These are phyloP conservation scores for Cheirogaleus major DNA, from an alignment of 2,797 vertebrate genomes.

Conservation along the genomic window DNA sequence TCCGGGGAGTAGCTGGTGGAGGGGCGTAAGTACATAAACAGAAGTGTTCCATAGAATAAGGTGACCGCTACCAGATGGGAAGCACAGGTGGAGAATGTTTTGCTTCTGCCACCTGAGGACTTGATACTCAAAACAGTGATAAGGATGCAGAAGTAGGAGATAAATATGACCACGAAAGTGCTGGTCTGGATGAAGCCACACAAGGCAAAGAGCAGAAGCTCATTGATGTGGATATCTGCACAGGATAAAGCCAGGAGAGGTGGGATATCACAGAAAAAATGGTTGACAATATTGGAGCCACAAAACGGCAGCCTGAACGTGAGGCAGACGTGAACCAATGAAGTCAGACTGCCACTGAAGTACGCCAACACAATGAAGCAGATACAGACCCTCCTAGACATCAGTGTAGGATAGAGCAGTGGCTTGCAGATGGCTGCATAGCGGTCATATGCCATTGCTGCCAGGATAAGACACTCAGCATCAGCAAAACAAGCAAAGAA, in stretches of 20 bases:
- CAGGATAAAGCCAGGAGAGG: constrained; percentile 64
- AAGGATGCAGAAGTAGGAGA: constrained; percentile 65
- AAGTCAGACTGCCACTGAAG: constrained; percentile 49
- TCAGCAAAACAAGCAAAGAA: constrained; percentile 69
- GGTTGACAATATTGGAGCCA: constrained; percentile 61
- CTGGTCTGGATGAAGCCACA: constrained; percentile 71
- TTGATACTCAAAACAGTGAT: constrained; percentile 52
- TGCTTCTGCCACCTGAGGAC: constrained; percentile 33
- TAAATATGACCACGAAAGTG: constrained; percentile 56
- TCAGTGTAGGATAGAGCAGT: constrained; percentile 43
- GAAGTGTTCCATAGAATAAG: constrained; percentile 69
- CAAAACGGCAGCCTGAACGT: constrained; percentile 66
- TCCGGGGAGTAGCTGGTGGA: constrained; percentile 46
- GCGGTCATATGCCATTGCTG: constrained; percentile 66
- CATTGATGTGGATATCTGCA: constrained; percentile 48
- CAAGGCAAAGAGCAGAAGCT: constrained; percentile 68
- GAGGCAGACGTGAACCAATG: constrained; percentile 63
- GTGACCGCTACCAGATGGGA: constrained; percentile 64
- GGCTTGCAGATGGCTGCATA: constrained; percentile 68
- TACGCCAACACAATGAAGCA: constrained; percentile 21
- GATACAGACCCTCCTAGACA: constrained; percentile 40
- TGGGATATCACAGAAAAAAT: constrained; percentile 77
- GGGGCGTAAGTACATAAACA: constrained; percentile 75
- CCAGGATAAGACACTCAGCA: constrained; percentile 68
- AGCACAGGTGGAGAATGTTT: constrained; percentile 67